Percentiles rank a stretch among this genome's conserved stretches.
Evolutionary conservation across 2,797 vertebrate species (phyloP).

Genomic region (Chaunax sp.): DNA sequence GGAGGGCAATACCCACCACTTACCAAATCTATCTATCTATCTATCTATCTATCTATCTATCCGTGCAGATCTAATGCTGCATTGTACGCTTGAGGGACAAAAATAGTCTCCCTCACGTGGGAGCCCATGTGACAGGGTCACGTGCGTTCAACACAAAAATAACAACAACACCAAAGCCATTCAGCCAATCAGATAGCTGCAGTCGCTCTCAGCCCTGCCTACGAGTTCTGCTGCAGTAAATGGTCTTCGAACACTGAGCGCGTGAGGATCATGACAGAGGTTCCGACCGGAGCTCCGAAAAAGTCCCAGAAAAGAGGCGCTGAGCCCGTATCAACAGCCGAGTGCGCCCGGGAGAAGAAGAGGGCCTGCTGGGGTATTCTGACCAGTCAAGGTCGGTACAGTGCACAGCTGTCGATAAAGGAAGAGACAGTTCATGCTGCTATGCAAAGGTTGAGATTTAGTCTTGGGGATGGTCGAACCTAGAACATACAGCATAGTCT

Average conservation of each 20-base stretch:
- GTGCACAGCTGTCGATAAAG: neutral
- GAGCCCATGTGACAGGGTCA: slow-evolving; percentile 51
- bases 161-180: slow-evolving; percentile 63
- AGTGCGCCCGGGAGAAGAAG: slow-evolving; percentile 81
- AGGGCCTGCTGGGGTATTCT: slow-evolving; percentile 93
- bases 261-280: slow-evolving; percentile 59
- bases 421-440: neutral
- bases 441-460: neutral
- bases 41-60: no score
- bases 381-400: slow-evolving; percentile 94
- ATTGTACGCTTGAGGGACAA: slow-evolving; percentile 3
- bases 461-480: neutral
- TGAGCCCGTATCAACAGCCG: slow-evolving; percentile 41
- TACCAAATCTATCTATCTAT: no score
- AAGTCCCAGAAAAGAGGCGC: slow-evolving; percentile 67
- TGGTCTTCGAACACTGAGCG: neutral
- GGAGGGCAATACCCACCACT: no score
- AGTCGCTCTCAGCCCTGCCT: neutral
- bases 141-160: slow-evolving; percentile 63
- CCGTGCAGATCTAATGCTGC: neutral
- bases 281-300: slow-evolving; percentile 54
- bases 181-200: slow-evolving; percentile 66
- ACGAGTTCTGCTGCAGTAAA: neutral
- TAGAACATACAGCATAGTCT: neutral
- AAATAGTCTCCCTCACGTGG: slow-evolving; percentile 57